Base-by-base conservation (phyloP, 2,888 invertebrate species). In the Machimus atricapillus region DNA sequence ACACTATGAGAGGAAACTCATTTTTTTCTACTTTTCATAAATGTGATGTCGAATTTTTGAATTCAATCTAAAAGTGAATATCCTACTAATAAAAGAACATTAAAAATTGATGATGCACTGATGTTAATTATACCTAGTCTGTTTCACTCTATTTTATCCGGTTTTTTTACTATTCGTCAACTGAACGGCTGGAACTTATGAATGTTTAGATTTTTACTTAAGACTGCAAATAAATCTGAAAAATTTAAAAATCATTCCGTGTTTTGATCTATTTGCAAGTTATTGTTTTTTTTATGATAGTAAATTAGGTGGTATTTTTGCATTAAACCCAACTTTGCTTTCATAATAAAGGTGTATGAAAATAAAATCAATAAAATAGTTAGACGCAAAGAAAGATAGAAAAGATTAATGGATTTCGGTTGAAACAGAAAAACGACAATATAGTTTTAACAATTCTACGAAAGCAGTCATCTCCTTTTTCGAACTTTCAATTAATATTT, bases 41-140 rank as follows among this genome's bases (percentile, higher is more conserved):
- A 86, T 86, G 86, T 86, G 86, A 86, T 86, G 86, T 77, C 86
- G 86, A 86, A 86, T 86, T 86, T 86, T 86, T 86, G 56, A 86
- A 86, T 85, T 85, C 85, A 85, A 43, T 56, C 85, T 74, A 85
- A 85, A 78, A 74, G 73, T 56, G 52, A 85, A 85, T 85, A 85
- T 85, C 85, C 85, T 85, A 85, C 19, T 31, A 85, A 85, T 85
- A 85, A 85, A 85, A 74, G 74, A 85, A 85, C 16, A 85, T 85
- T 74, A 85, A n/a, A 85, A 85, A 85, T 73, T 74, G 52, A 85
- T 82, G 85, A 85, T 82, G 85, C 85, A 85, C 85, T 85, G 74
- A 85, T 85, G 85, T 85, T 85, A 85, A 74, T 85, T 85, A 74
- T 85, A 74, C 74, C 46, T 85, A 43, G 31, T 85, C 73, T 85